These are phyloP conservation scores for Apteryx owenii DNA, from an alignment of 2,113 vertebrate species.

Conservation along the genomic window DNA sequence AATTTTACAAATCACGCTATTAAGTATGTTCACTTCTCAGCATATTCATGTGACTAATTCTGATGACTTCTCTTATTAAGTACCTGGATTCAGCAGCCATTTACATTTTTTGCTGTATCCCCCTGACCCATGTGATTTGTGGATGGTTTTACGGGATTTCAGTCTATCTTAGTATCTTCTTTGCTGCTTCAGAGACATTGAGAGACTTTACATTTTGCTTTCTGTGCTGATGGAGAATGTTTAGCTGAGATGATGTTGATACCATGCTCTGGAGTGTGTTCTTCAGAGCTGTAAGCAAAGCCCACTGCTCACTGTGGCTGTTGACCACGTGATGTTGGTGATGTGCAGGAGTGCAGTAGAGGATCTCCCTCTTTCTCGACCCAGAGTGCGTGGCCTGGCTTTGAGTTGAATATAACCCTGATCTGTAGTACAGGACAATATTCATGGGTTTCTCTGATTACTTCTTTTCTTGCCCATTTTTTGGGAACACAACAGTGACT, in stretches of 20 bases:
- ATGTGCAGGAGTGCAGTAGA: neutral
- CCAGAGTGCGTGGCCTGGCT: neutral
- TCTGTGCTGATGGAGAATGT: neutral
- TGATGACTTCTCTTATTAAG: neutral
- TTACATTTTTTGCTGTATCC: neutral
- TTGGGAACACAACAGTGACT: neutral
- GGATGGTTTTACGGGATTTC: neutral
- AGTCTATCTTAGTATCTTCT: neutral
- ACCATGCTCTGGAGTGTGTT: neutral
- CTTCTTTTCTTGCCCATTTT: neutral
- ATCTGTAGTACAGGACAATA: neutral
- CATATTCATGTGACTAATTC: neutral
- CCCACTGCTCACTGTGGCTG: rapidly evolving
- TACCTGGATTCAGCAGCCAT: neutral
- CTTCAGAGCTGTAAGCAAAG: neutral
- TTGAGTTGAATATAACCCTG: neutral
- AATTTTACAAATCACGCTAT: neutral
- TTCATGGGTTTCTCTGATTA: neutral
- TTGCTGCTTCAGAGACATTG: neutral
- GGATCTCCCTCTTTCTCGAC: neutral
- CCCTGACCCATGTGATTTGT: neutral
- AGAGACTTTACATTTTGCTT: neutral
- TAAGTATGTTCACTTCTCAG: neutral
- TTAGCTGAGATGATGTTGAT: neutral
- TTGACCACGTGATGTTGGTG: neutral